Conservation (phyloP, 2,797 vertebrate genomes). For the Pseudocheirus occidentalis region DNA sequence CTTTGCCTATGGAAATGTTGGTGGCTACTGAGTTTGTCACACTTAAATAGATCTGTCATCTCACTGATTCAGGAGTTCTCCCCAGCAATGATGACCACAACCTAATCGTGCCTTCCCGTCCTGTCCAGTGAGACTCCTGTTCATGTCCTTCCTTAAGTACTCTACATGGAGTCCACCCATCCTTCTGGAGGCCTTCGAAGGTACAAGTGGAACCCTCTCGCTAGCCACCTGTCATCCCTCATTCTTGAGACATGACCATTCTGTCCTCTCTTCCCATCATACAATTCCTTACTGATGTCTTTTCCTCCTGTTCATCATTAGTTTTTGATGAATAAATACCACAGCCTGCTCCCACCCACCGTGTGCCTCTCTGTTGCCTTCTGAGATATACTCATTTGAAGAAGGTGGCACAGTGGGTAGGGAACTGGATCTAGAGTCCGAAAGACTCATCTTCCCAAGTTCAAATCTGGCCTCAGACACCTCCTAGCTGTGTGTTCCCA, state of each 20-base stretch:
- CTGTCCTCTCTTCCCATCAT: background rate
- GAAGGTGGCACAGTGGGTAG: background rate
- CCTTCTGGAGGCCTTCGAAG: background rate
- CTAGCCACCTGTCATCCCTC: background rate
- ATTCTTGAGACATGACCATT: background rate
- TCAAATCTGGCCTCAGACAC: background rate
- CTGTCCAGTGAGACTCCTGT: background rate
- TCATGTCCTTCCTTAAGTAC: background rate
- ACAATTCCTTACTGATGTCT: background rate
- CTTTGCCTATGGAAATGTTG: background rate
- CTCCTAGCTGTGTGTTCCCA: background rate
- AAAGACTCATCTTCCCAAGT: background rate
- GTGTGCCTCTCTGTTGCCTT: background rate
- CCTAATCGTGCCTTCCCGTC: background rate
- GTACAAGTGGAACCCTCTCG: background rate
- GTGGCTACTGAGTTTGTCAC: background rate
- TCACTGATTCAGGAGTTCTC: background rate
- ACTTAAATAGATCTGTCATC: background rate
- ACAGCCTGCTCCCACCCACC: background rate
- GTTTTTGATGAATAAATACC: background rate
- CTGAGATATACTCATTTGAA: background rate
- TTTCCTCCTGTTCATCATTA: background rate
- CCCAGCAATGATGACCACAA: background rate
- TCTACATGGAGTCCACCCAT: background rate
- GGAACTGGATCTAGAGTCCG: background rate